Percentiles rank a stretch among this genome's conserved stretches.
Evolutionary conservation across 2,888 invertebrate genomes (phyloP).

Genomic region (Nomada goodeniana): DNA sequence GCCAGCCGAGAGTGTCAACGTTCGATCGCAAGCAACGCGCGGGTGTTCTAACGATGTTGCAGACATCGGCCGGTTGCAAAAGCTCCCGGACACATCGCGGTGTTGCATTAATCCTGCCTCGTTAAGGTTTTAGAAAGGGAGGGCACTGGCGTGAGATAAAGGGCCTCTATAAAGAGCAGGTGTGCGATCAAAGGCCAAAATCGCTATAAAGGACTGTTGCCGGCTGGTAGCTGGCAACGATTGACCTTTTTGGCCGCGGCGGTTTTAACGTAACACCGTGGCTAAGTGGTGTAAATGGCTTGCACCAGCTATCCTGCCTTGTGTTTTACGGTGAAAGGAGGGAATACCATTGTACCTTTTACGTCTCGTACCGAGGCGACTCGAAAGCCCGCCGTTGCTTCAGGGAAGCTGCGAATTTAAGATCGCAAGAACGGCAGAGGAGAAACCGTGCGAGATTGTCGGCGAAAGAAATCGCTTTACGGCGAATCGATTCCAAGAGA

Average conservation of each 20-base stretch:
- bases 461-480: conserved; percentile 45
- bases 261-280: conserved; percentile 58
- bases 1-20: not conserved
- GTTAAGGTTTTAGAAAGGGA: conserved; percentile 35
- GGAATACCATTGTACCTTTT: conserved; percentile 70
- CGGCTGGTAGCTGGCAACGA: conserved; percentile 60
- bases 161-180: conserved; percentile 40
- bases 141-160: conserved; percentile 33
- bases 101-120: conserved; percentile 39
- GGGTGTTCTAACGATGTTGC: not conserved
- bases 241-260: conserved; percentile 68
- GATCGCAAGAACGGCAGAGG: conserved; percentile 35
- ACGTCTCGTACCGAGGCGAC: conserved; percentile 40
- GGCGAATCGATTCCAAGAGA: conserved; percentile 60
- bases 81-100: conserved; percentile 16
- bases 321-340: conserved; percentile 69
- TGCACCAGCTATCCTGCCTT: conserved; percentile 50
- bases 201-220: conserved; percentile 53
- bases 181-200: conserved; percentile 63
- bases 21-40: not conserved
- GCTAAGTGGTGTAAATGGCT: conserved; percentile 67
- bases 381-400: conserved; percentile 32
- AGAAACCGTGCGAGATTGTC: not conserved
- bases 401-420: conserved; percentile 63
- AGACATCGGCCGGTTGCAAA: not conserved